These are phyloP conservation scores for Phyto melanocephala DNA, from an alignment of 2,888 invertebrate species.

Conservation along the genomic window DNA sequence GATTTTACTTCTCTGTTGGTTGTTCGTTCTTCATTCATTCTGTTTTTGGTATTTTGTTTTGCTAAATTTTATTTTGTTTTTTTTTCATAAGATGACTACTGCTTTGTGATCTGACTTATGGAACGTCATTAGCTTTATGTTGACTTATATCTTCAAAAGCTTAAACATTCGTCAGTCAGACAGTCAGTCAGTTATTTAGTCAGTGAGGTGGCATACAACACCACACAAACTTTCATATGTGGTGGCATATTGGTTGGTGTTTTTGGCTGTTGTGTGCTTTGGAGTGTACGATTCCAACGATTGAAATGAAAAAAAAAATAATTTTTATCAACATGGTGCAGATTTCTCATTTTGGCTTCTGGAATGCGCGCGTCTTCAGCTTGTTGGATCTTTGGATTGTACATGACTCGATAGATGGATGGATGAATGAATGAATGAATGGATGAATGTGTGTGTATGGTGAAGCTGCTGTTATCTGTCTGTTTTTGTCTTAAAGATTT, in stretches of 20 bases:
- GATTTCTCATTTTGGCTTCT: conserved; percentile 76
- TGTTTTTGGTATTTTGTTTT: conserved; percentile 48
- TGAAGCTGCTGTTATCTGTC: conserved; percentile 59
- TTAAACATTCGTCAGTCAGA: conserved; percentile 49
- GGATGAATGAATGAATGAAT: background rate
- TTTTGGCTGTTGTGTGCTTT: conserved; percentile 20
- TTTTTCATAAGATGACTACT: conserved; percentile 30
- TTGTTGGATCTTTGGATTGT: conserved; percentile 61
- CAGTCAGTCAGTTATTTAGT: background rate
- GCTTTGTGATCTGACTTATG: conserved; percentile 63
- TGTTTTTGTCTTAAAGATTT: conserved; percentile 63
- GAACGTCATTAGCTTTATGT: conserved; percentile 63
- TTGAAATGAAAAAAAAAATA: conserved; percentile 57
- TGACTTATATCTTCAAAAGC: conserved; percentile 63
- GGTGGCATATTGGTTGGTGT: conserved; percentile 27
- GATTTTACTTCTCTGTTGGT: conserved; percentile 69
- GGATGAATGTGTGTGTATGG: conserved; percentile 62
- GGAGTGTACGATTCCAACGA: conserved; percentile 39
- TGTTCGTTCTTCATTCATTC: conserved; percentile 1
- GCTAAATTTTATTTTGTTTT: conserved; percentile 40
- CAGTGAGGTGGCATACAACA: conserved; percentile 29
- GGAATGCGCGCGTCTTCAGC: conserved; percentile 73
- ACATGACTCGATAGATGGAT: conserved; percentile 27
- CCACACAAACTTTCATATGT: background rate
- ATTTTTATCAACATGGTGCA: conserved; percentile 73